phyloP scores from a whole-genome alignment of 2,797 vertebrate species.

The Sorex maritimensis region DNA sequence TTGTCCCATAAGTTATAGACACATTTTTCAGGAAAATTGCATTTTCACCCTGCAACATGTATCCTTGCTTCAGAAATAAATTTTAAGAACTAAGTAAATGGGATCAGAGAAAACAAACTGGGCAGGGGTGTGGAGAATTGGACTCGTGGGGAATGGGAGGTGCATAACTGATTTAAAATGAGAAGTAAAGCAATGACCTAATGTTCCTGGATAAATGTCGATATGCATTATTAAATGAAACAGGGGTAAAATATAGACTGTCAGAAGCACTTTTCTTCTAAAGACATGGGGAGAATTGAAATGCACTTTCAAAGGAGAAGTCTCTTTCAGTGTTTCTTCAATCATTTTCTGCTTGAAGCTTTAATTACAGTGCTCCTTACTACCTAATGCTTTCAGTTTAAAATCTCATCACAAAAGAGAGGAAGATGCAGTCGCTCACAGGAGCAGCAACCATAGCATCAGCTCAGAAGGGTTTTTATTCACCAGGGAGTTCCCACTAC shows the following conservation, averaged over 20 bases:
- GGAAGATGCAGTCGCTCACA: slow-evolving; percentile 44
- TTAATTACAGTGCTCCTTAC: slow-evolving; percentile 80
- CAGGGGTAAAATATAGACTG: slow-evolving; percentile 83
- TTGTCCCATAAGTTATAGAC: background rate
- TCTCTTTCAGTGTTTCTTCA: slow-evolving; percentile 74
- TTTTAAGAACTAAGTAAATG: slow-evolving; percentile 20
- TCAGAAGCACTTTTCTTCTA: slow-evolving; percentile 84
- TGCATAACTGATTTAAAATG: slow-evolving; percentile 68
- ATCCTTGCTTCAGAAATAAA: slow-evolving; percentile 15
- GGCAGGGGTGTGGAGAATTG: background rate
- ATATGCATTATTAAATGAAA: slow-evolving; percentile 88
- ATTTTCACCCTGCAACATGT: background rate
- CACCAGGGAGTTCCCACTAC: slow-evolving; percentile 27
- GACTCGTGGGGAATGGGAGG: slow-evolving; percentile 56
- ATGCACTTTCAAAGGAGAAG: slow-evolving; percentile 84
- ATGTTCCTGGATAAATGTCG: slow-evolving; percentile 80
- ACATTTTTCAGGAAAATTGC: background rate
- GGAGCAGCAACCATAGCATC: background rate
- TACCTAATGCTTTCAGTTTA: slow-evolving; percentile 71
- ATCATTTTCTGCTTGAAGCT: slow-evolving; percentile 81
- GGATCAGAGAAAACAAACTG: background rate
- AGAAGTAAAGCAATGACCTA: slow-evolving; percentile 66
- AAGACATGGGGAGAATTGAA: slow-evolving; percentile 80
- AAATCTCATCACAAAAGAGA: slow-evolving; percentile 75
- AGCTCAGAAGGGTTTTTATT: background rate